phyloP scores from a whole-genome alignment of 1,140 invertebrate genomes.

The Cryptotermes secundus region DNA sequence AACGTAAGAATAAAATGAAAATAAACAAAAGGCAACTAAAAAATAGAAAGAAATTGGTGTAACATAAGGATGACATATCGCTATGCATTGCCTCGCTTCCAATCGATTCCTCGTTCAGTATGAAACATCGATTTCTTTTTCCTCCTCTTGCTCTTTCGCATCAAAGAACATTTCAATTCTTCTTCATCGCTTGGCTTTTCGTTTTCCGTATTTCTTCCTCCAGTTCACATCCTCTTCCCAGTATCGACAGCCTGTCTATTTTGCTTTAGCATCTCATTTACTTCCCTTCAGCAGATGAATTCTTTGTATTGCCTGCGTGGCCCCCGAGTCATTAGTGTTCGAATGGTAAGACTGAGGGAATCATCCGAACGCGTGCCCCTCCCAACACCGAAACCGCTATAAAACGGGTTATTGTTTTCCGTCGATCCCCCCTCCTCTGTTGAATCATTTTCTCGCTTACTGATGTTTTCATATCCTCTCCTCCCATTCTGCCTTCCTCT shows the following conservation, averaged over 20 bases:
- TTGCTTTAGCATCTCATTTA: conserved; percentile 14
- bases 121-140: neutral
- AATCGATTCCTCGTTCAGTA: conserved; percentile 2
- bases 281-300: conserved; percentile 14
- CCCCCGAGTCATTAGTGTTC: neutral
- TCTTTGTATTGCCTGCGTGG: neutral
- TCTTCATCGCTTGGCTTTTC: conserved; percentile 6
- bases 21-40: neutral
- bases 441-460: neutral
- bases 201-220: neutral
- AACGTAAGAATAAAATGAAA: neutral
- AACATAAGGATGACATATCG: conserved; percentile 1
- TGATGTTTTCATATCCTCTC: neutral
- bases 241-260: neutral
- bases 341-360: neutral
- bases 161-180: conserved; percentile 18
- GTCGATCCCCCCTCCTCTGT: neutral
- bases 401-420: neutral
- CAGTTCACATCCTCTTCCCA: neutral
- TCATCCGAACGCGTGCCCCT: neutral
- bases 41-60: neutral
- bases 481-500: neutral
- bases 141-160: neutral
- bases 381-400: neutral
- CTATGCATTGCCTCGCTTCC: neutral